Evolutionary conservation across 2,113 vertebrate genomes (phyloP), one percentile per base, ranked within the genome.

Genomic region (Ginglymostoma cirratum): DNA sequence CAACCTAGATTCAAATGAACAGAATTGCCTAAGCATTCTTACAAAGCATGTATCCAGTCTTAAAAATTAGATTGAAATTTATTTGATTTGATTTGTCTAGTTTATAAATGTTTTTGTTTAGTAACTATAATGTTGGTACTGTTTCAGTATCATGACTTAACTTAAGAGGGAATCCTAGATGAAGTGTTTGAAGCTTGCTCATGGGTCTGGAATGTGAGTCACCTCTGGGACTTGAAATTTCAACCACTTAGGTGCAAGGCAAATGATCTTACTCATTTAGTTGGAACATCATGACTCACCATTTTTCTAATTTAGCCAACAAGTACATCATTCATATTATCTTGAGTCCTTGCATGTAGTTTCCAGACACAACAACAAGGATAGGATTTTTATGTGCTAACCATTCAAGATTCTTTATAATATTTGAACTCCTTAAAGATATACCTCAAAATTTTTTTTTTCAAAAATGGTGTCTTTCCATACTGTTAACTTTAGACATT

Each of bases 301-400:
- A 52, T 72, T 95, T 95, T 95, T 72, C 94, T 70, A 52, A 95
- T 52, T 48, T 72, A 95, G 94, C 94, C 94, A 95, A 95, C 34
- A 95, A 95, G 72, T 95, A 72, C 69, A 95, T 76, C 67, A 95
- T 95, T 95, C 94, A 95, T 95, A 17, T 45, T 76, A 72, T 95
- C 94, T 45, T 72, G 94, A 95, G 94, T 76, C 94, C 42, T 95
- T 95, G 94, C 66, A 95, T 72, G 42, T 95, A 95, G 69, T 95
- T 95, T 95, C 94, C 94, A 95, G 94, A 72, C 94, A 95, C 67
- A 95, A 69, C 67, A 72, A 24, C 72, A 12, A 30, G 94, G 42
- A 34, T 24, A 52, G 67, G 42, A 95, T 48, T 95, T 95, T 48
- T 95, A 95, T 72, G 94, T 72, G 94, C 69, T 30, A 30, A 95